phyloP scores from a whole-genome alignment of 2,888 invertebrate genomes.

The Eudasyphora cyanicolor region DNA sequence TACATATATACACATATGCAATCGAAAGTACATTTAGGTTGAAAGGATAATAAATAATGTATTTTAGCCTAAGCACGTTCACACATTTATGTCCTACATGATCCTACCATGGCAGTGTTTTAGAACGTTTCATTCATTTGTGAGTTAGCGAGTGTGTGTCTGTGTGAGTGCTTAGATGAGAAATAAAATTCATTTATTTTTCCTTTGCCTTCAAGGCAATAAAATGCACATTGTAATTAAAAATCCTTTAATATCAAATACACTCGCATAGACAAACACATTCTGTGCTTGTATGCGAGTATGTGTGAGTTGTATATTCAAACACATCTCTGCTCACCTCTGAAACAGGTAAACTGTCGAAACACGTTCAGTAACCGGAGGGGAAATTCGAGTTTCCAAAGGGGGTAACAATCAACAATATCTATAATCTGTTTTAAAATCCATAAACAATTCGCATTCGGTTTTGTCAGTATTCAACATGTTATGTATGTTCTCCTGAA shows the following conservation, averaged over 20 bases:
- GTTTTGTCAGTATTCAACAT: slow-evolving; percentile 5
- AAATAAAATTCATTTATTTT: slow-evolving; percentile 62
- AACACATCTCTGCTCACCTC: slow-evolving; percentile 17
- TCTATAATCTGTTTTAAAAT: slow-evolving; percentile 58
- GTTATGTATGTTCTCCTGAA: not conserved
- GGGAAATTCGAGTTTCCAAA: too few relatives aligned
- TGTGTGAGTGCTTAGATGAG: slow-evolving; percentile 7
- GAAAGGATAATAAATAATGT: slow-evolving; percentile 40
- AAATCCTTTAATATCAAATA: slow-evolving; percentile 64
- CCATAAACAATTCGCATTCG: slow-evolving; percentile 57
- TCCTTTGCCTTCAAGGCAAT: slow-evolving; percentile 60
- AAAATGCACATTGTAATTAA: slow-evolving; percentile 65
- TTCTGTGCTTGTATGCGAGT: not conserved
- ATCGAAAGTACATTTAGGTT: slow-evolving; percentile 1
- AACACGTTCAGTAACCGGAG: not conserved
- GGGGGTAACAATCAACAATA: slow-evolving; percentile 46
- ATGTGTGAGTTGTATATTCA: not conserved
- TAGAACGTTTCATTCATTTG: too few relatives aligned
- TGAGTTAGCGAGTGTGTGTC: not conserved
- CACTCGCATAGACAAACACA: slow-evolving; percentile 15
- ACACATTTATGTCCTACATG: slow-evolving; percentile 39
- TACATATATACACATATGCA: slow-evolving; percentile 7
- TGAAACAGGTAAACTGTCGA: slow-evolving; percentile 53
- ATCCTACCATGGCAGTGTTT: not conserved
- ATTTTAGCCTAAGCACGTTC: slow-evolving; percentile 48